phyloP scores from a whole-genome alignment of 1,140 invertebrate species.

The Caenorhabditis latens region DNA sequence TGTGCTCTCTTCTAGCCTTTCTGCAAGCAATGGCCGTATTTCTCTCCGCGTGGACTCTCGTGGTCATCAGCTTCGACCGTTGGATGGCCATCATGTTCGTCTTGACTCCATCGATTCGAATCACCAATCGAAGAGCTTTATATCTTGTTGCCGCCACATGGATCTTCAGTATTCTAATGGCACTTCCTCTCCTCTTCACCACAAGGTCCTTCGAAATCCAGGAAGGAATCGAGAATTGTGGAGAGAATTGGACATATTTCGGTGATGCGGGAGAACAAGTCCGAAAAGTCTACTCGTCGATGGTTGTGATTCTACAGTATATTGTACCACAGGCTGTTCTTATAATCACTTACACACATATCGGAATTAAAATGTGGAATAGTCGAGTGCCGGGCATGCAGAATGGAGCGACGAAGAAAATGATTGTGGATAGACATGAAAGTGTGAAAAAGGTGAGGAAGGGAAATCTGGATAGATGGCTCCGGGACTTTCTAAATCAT shows the following conservation, averaged over 20 bases:
- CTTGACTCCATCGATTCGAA: constrained; percentile 71
- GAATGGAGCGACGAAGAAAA: constrained; percentile 55
- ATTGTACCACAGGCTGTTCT: constrained; percentile 74
- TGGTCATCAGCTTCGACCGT: constrained; percentile 75
- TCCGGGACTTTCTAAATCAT: no score
- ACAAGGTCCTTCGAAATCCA: constrained; percentile 61
- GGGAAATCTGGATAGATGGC: not conserved
- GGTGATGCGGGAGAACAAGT: constrained; percentile 64
- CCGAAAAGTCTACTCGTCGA: constrained; percentile 67
- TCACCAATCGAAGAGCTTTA: constrained; percentile 70
- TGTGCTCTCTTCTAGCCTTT: constrained; percentile 75
- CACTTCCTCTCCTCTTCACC: constrained; percentile 74
- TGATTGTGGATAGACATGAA: constrained; percentile 70
- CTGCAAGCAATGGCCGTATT: constrained; percentile 77
- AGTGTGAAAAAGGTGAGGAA: constrained; percentile 74
- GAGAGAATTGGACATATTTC: constrained; percentile 74
- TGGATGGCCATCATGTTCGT: constrained; percentile 76
- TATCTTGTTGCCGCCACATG: constrained; percentile 73
- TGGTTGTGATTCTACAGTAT: constrained; percentile 74
- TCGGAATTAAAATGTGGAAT: constrained; percentile 77
- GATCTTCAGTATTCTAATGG: constrained; percentile 75
- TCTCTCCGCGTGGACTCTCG: constrained; percentile 76
- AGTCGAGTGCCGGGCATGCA: constrained; percentile 72
- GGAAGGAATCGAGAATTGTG: constrained; percentile 68
- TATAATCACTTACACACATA: constrained; percentile 75